Conservation (phyloP, 2,888 invertebrate species). For the Dendrolimus houi region DNA sequence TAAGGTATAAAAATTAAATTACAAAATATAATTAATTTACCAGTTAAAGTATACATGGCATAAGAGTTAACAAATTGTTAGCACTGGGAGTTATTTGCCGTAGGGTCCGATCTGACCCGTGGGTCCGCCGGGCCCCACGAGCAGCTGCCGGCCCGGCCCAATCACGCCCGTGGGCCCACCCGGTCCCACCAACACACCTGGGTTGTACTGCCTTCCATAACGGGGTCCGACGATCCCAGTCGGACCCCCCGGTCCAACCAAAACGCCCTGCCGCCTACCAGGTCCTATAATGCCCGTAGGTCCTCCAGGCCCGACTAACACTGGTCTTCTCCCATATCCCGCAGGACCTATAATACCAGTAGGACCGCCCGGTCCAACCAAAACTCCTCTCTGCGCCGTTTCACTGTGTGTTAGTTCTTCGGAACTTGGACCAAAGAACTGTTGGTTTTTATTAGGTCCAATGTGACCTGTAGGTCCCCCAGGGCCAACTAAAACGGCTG, state of each 20-base stretch:
- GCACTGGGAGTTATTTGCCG: slow-evolving; percentile 43
- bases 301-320: slow-evolving; percentile 64
- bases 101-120: slow-evolving; percentile 46
- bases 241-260: slow-evolving; percentile 58
- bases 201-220: slow-evolving; percentile 31
- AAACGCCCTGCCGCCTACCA: slow-evolving; percentile 24
- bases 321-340: slow-evolving; percentile 19
- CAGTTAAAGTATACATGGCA: slow-evolving; percentile 2
- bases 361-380: slow-evolving; percentile 64
- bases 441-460: slow-evolving; percentile 12
- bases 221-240: slow-evolving; percentile 33
- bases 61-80: slow-evolving; percentile 3
- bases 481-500: slow-evolving; percentile 48
- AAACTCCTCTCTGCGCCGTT: slow-evolving; percentile 36
- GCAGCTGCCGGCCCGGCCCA: slow-evolving; percentile 29
- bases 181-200: slow-evolving; percentile 49
- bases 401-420: slow-evolving; percentile 17
- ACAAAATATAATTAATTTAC: neutral
- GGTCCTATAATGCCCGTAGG: slow-evolving; percentile 42
- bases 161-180: slow-evolving; percentile 46
- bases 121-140: slow-evolving; percentile 64
- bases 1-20: no score
- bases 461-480: slow-evolving; percentile 30
- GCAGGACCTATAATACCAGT: slow-evolving; percentile 30
- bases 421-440: slow-evolving; percentile 41